phyloP scores from a whole-genome alignment of 2,113 vertebrate species.

The Illadopsis cleaveri region DNA sequence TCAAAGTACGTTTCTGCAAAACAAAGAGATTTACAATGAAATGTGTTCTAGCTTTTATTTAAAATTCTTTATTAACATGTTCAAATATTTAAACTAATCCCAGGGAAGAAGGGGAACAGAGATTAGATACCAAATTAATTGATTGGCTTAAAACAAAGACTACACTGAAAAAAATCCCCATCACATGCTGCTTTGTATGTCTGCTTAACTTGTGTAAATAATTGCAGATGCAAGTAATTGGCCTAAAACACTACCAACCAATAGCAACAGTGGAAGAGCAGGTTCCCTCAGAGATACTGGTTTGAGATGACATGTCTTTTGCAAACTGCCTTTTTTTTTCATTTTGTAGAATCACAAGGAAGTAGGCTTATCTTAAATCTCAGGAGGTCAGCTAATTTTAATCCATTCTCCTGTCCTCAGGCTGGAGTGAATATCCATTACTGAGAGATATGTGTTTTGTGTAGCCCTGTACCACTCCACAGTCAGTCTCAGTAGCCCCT shows the following conservation, averaged over 20 bases:
- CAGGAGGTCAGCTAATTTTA: slow-evolving; percentile 39
- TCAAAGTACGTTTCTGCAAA: not conserved
- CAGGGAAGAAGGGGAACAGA: slow-evolving; percentile 9
- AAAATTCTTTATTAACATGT: slow-evolving; percentile 41
- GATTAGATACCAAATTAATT: slow-evolving; percentile 43
- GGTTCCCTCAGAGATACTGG: not conserved
- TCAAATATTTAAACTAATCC: slow-evolving; percentile 59
- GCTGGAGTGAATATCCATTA: slow-evolving; percentile 21
- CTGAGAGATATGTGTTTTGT: not conserved
- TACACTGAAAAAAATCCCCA: not conserved
- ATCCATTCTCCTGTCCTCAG: slow-evolving; percentile 21
- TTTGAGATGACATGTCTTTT: slow-evolving; percentile 21
- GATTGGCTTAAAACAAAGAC: slow-evolving; percentile 39
- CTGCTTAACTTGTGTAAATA: slow-evolving; percentile 43
- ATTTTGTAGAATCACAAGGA: not conserved
- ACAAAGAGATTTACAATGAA: slow-evolving; percentile 17
- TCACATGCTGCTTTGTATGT: not conserved
- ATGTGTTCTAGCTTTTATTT: slow-evolving; percentile 19
- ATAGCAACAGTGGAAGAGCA: not conserved
- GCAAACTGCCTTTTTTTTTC: not conserved
- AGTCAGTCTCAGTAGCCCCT: not conserved
- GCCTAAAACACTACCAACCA: not conserved
- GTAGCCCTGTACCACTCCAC: not conserved
- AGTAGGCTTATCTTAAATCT: not conserved
- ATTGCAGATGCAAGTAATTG: slow-evolving; percentile 6